A percentile compares a stretch with the other conserved stretches of the same genome.
These are phyloP conservation scores for Hylaea fasciaria DNA, from an alignment of 2,888 invertebrate genomes.

Conservation along the genomic window DNA sequence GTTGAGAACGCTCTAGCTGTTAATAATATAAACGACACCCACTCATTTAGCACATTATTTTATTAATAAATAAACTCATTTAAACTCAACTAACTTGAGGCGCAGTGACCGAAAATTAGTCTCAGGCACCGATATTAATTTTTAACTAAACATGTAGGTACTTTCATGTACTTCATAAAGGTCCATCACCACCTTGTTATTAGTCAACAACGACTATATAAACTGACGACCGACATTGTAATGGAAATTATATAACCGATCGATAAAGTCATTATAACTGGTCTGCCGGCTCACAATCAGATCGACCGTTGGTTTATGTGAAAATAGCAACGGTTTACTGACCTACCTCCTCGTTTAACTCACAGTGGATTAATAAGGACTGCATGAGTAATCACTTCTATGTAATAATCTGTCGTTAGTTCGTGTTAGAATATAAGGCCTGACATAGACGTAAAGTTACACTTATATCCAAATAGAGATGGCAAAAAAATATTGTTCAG, in stretches of 20 bases:
- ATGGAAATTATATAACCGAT: conserved; percentile 31
- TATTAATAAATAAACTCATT: conserved; percentile 11
- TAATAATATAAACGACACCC: conserved; percentile 2
- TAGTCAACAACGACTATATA: conserved; percentile 16
- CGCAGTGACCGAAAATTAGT: too few relatives aligned
- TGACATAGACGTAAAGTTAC: too few relatives aligned
- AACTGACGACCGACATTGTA: conserved; percentile 30
- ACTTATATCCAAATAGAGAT: too few relatives aligned
- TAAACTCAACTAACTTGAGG: too few relatives aligned
- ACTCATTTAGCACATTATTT: neutral
- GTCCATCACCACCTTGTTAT: conserved; percentile 9
- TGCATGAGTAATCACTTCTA: too few relatives aligned
- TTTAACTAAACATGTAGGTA: too few relatives aligned
- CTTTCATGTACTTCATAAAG: conserved; percentile 15
- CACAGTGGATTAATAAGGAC: too few relatives aligned
- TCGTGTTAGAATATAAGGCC: too few relatives aligned
- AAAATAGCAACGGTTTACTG: conserved; percentile 31
- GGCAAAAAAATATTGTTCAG: too few relatives aligned
- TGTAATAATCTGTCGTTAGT: too few relatives aligned
- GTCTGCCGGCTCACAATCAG: conserved; percentile 27
- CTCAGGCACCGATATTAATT: too few relatives aligned
- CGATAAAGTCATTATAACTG: conserved; percentile 35
- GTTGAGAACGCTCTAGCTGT: neutral
- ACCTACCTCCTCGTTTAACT: conserved; percentile 13
- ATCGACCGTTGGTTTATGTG: conserved; percentile 15